Conservation (phyloP, 2,797 vertebrate genomes). For the Bucorvus abyssinicus region DNA sequence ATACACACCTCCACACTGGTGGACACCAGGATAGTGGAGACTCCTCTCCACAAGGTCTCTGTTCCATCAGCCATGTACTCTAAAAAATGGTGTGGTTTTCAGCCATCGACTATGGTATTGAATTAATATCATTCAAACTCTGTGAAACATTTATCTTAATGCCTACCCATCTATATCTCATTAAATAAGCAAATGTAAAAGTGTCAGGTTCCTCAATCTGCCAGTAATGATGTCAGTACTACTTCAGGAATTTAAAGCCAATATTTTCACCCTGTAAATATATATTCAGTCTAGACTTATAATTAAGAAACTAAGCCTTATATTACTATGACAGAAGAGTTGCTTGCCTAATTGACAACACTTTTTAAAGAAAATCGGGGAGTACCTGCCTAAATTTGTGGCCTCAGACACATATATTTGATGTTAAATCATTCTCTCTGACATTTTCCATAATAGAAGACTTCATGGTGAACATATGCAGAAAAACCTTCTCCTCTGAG, state of each 20-base stretch:
- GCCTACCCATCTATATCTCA: background rate
- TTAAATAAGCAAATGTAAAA: background rate
- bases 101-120: background rate
- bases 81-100: background rate
- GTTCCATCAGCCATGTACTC: background rate
- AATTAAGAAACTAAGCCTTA: background rate
- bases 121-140: background rate
- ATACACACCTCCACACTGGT: background rate
- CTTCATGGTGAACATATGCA: background rate
- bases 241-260: background rate
- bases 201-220: background rate
- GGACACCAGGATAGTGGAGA: background rate
- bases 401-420: background rate
- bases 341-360: background rate
- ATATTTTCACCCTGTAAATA: background rate
- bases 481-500: background rate
- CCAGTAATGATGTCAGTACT: background rate
- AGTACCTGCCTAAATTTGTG: background rate
- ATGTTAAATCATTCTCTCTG: background rate
- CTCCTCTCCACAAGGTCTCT: background rate
- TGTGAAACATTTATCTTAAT: background rate
- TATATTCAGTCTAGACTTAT: background rate
- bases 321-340: background rate
- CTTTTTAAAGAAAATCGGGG: background rate
- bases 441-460: background rate